Conservation (phyloP, 2,797 vertebrate species). For the Huso huso region DNA sequence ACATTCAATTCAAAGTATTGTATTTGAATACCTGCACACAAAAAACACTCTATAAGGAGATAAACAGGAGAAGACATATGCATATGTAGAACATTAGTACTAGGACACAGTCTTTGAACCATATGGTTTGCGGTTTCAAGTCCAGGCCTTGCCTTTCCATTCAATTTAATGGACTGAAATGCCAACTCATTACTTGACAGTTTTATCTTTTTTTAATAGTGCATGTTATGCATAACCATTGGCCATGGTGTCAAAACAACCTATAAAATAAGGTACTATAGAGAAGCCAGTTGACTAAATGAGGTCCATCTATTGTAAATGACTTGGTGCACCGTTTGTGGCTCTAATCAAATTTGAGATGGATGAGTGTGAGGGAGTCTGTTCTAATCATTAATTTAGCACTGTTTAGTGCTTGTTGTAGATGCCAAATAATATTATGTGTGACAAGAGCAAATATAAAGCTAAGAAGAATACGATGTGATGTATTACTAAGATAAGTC, state of each 20-base stretch:
- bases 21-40: too few relatives aligned
- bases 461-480: slow-evolving; percentile 60
- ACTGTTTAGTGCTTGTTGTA: slow-evolving; percentile 56
- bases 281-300: slow-evolving; percentile 47
- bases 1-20: too few relatives aligned
- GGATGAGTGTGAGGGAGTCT: slow-evolving; percentile 50
- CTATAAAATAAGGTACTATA: slow-evolving; percentile 12
- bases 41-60: too few relatives aligned
- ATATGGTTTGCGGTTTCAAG: too few relatives aligned
- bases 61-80: too few relatives aligned
- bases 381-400: slow-evolving; percentile 70
- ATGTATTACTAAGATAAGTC: slow-evolving; percentile 75
- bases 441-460: slow-evolving; percentile 74
- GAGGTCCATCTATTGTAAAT: slow-evolving; percentile 53
- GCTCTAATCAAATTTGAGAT: slow-evolving; percentile 65
- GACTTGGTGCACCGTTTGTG: slow-evolving; percentile 39
- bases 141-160: too few relatives aligned
- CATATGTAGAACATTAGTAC: too few relatives aligned
- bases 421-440: slow-evolving; percentile 65
- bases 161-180: too few relatives aligned
- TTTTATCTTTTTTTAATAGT: too few relatives aligned
- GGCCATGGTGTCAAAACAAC: slow-evolving; percentile 18
- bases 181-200: too few relatives aligned
- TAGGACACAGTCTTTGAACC: too few relatives aligned
- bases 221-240: too few relatives aligned